phyloP scores from a whole-genome alignment of 2,888 invertebrate species.

The Oligia fasciuncula region DNA sequence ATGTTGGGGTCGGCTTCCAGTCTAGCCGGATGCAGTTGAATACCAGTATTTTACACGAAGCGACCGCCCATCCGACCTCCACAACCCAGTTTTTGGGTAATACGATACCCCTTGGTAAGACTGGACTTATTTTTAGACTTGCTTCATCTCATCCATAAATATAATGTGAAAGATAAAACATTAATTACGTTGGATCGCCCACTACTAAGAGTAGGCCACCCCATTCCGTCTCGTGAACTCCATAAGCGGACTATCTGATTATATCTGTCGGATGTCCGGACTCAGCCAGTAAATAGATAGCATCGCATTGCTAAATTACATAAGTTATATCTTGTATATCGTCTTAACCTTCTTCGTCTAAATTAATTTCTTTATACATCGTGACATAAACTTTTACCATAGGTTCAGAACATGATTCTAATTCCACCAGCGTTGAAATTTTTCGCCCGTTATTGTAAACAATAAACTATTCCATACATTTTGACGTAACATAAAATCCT shows the following conservation, averaged over 20 bases:
- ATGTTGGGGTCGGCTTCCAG: too few species aligned
- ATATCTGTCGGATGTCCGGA: conserved; percentile 5
- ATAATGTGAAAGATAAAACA: conserved; percentile 8
- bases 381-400: not conserved
- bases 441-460: not conserved
- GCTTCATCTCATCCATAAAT: not conserved
- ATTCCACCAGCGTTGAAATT: not conserved
- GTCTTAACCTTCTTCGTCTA: not conserved
- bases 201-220: conserved; percentile 42
- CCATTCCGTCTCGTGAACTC: conserved; percentile 26
- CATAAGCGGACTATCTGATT: conserved; percentile 22
- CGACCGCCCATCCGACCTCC: too few species aligned
- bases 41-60: too few species aligned
- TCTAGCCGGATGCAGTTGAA: too few species aligned
- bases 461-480: not conserved
- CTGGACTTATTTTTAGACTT: not conserved
- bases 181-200: conserved; percentile 1
- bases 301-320: conserved; percentile 8
- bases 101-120: too few species aligned
- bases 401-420: not conserved
- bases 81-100: too few species aligned
- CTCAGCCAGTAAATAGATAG: conserved; percentile 16
- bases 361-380: not conserved
- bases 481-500: not conserved
- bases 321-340: not conserved